A percentile compares a stretch with the other conserved stretches of the same genome.
phyloP scores from a whole-genome alignment of 2,888 invertebrate genomes.

The Tenthredo notha region DNA sequence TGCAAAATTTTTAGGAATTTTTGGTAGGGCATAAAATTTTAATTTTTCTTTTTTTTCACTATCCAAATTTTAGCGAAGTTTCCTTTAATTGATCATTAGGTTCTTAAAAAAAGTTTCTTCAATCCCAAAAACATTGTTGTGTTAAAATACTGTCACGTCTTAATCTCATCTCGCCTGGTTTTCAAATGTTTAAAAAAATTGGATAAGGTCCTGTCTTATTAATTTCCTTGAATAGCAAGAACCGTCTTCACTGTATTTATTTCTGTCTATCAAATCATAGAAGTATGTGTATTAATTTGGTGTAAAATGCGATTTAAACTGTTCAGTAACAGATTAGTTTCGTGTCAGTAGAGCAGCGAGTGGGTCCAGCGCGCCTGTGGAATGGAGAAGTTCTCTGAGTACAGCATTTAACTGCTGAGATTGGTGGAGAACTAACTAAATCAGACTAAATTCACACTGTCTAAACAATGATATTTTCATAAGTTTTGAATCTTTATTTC shows the following conservation, averaged over 20 bases:
- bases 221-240: neutral
- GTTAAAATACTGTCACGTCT: neutral
- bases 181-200: neutral
- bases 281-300: conserved; percentile 42
- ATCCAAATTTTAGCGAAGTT: too few species aligned
- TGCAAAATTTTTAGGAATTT: too few species aligned
- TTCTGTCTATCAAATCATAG: neutral
- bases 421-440: conserved; percentile 12
- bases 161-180: neutral
- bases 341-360: conserved; percentile 43
- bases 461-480: conserved; percentile 36
- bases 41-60: too few species aligned
- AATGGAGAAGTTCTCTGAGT: conserved; percentile 45
- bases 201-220: conserved; percentile 35
- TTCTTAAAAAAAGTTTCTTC: too few species aligned
- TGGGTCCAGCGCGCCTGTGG: conserved; percentile 45
- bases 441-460: conserved; percentile 21
- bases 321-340: conserved; percentile 46
- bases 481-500: conserved; percentile 10
- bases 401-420: conserved; percentile 38
- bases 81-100: too few species aligned
- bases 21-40: too few species aligned
- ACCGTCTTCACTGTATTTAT: conserved; percentile 5
- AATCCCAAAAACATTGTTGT: neutral
- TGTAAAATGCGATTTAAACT: conserved; percentile 41